Evolutionary conservation across 37 sponge, comb jelly and placozoan genomes (phyloP).

Genomic region (Beroe forskalii): DNA sequence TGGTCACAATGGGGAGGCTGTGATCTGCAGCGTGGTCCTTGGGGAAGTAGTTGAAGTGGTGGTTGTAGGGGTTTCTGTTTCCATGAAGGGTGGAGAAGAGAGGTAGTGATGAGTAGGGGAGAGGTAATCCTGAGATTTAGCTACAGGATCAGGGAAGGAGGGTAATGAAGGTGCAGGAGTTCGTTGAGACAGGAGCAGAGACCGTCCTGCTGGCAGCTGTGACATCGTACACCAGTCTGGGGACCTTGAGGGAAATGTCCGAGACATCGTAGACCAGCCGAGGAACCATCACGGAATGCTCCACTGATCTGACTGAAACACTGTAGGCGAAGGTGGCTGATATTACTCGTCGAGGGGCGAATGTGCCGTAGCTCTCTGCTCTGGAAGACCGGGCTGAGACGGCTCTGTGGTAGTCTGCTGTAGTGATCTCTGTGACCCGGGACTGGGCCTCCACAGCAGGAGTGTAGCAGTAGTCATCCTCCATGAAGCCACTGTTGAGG

Average conservation of each 20-base stretch:
- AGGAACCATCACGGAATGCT: not conserved
- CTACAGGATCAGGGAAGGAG: not conserved
- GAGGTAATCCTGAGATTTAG: not conserved
- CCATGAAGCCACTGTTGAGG: slow-evolving; percentile 57
- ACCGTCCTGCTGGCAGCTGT: not conserved
- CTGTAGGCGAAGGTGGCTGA: slow-evolving; percentile 44
- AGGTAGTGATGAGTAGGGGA: too few species aligned
- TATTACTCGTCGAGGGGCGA: not conserved
- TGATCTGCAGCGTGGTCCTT: not conserved
- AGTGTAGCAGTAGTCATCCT: slow-evolving; percentile 59
- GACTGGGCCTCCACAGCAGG: not conserved
- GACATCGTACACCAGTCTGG: slow-evolving; percentile 1
- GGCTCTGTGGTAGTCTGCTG: not conserved
- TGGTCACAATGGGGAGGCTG: not conserved
- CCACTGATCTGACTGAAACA: not conserved
- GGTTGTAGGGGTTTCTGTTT: not conserved
- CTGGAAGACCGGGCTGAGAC: not conserved
- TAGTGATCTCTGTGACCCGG: not conserved
- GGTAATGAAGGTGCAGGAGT: not conserved
- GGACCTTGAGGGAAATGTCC: not conserved
- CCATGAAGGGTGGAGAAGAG: not conserved
- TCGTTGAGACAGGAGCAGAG: not conserved
- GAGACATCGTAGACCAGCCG: not conserved
- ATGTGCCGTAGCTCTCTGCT: not conserved
- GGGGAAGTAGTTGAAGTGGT: not conserved